Evolutionary conservation across 1,140 invertebrate species (phyloP).

Genomic region (Oreohelix idahoensis): DNA sequence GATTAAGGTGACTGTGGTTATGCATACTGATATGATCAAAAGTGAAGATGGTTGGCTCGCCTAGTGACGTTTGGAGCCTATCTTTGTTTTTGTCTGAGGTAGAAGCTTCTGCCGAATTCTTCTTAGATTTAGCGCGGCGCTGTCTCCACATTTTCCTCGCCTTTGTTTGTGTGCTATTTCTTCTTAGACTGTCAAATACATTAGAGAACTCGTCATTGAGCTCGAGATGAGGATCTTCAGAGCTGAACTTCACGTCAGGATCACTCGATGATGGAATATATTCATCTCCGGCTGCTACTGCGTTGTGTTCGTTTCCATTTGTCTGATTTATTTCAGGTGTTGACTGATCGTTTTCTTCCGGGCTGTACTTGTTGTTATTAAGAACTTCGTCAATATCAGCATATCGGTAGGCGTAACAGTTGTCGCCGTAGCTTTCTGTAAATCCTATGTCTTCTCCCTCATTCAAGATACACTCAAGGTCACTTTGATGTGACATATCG

Average conservation of each 20-base stretch:
- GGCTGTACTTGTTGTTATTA: neutral
- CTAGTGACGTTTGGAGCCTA: neutral
- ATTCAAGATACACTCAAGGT: neutral
- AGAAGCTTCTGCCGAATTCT: neutral
- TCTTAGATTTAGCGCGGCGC: constrained; percentile 13
- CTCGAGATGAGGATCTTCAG: neutral
- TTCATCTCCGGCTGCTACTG: neutral
- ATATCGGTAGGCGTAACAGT: constrained; percentile 27
- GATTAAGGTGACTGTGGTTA: neutral
- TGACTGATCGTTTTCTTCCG: neutral
- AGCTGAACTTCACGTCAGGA: neutral
- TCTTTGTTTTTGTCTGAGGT: neutral
- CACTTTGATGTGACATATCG: neutral
- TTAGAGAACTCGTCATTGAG: constrained; percentile 1
- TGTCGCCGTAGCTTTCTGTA: neutral
- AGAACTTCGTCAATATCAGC: constrained; percentile 32
- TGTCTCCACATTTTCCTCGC: constrained; percentile 31
- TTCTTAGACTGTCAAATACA: constrained; percentile 30
- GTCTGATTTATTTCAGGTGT: neutral
- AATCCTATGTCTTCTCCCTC: neutral
- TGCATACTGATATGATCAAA: neutral
- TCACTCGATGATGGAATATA: neutral
- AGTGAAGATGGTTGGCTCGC: neutral
- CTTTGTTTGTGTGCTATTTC: constrained; percentile 33
- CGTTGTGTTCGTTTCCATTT: no score